Base-by-base conservation (phyloP, 2,113 vertebrate species). In the Taxidea taxus region DNA sequence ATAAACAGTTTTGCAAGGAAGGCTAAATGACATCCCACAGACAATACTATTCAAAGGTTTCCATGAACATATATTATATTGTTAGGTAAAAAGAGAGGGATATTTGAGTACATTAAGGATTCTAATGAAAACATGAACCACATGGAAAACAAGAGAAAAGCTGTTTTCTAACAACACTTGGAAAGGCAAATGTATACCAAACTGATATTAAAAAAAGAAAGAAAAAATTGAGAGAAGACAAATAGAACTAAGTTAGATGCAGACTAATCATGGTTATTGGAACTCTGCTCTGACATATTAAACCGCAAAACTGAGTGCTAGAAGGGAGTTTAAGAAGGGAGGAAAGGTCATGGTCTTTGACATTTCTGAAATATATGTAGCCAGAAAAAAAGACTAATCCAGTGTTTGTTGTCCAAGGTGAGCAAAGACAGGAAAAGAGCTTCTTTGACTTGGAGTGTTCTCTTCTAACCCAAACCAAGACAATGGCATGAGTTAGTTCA, bases 31-130 rank as follows among this genome's bases (percentile, higher is more conserved):
- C 11, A 90, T 39, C 23, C 29, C 39, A 34, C 34, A 29, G 60
- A 91, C 16, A 95, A 89, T 7, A 66, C 4, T 68, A 91, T 39
- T 93, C 31, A 86, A 94, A 96, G 60, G 2, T 90, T 86, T 96
- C 86, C 86, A 83, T 74, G 82, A 94, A 93, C 89, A 74, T 68
- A 95, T 89, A 92, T 94, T 94, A 80, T 74, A 91, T 51, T 96
- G 92, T 96, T 37, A 80, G 58, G n/a, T 74, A 72, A 87, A 91
- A 25, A 81, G 56, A 78, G 5, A 94, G 29, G 62, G 68, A 91
- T 39, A 95, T 15, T 80, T 83, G 31, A 91, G 90, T 91, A 91
- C 13, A 74, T 86, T 39, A 87, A 90, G 10, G 74, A 87, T 83
- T 95, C 94, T 75, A 93, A 87, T 87, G 39, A 90, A 90, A 96